phyloP scores from a whole-genome alignment of 2,797 vertebrate genomes.

The Acropternis orthonyx region DNA sequence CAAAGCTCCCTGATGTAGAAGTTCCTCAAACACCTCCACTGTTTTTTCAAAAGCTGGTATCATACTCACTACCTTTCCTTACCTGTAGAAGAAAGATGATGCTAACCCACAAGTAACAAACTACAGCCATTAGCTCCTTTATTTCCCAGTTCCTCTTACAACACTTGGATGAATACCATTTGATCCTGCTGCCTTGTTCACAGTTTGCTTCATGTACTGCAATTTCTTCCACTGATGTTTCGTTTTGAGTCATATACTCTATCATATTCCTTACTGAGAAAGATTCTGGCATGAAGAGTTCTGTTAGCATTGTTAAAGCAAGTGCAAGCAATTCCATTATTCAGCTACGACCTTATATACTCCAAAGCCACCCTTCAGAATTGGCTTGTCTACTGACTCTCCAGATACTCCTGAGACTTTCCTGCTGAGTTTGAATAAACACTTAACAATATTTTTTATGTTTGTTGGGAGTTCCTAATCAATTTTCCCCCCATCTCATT shows the following conservation, averaged over 20 bases:
- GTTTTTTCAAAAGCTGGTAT: background rate
- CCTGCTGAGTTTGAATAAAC: background rate
- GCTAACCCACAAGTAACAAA: background rate
- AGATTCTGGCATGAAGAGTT: background rate
- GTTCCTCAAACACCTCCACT: background rate
- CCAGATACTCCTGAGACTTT: background rate
- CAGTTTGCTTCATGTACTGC: background rate
- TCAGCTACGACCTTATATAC: background rate
- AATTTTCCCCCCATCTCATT: background rate
- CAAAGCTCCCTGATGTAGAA: background rate
- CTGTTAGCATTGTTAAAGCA: background rate
- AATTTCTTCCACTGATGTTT: background rate
- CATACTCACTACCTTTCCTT: background rate
- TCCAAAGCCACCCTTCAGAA: background rate
- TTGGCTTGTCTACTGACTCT: background rate
- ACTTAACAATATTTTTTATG: background rate
- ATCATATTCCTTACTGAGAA: background rate
- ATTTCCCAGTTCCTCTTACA: background rate
- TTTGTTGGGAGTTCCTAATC: background rate
- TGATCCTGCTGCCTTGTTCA: background rate
- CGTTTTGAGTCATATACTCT: background rate
- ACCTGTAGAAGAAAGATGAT: background rate
- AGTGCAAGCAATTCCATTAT: background rate
- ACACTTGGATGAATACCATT: background rate
- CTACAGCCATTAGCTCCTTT: background rate